Evolutionary conservation across 2,888 invertebrate species (phyloP), one percentile per base, ranked within the genome.

Genomic region (Erebia aethiops): DNA sequence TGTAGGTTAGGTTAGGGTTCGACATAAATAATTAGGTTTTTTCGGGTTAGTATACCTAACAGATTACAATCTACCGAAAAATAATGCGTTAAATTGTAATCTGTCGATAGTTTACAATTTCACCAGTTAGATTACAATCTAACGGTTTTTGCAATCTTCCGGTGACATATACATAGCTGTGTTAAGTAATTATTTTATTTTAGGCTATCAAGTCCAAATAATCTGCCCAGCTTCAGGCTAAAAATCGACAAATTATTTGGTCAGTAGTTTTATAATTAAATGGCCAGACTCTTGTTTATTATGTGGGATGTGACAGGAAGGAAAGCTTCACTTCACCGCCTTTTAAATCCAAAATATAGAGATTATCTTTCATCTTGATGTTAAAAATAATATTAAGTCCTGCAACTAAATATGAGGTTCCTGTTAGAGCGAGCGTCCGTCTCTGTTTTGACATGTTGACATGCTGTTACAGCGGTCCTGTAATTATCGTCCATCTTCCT

Each of bases 401-500:
- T 49, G 62, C 14, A 14, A 49, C 62, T 46, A 62, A 62, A 62
- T 46, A 49, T 49, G 21, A 62, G 43, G 62, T 21, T 62, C 46
- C 62, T 62, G 21, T 49, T 49, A 11, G 9, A 21, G 13, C 49
- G 18, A 3, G 14, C 49, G 49, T 62, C 62, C 14, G 62, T 21
- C 61, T 60, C 16, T 62, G 8, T 62, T 62, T 62, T 62, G 62
- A 62, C 57, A 67, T 26, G 26, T 21, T 57, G 58, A 67, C 54
- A 56, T 46, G 62, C 54, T 26, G 56, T 62, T 46, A 69, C 54
- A n/a, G 41, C 26, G 43, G 52, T 67, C 52, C 70, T 70, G 70
- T 72, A 70, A 72, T 70, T 72, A 72, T 58, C 70, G 52, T 63
- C 62, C 16, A 52, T 67, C 67, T 70, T 63, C 57, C 51, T 63